Evolutionary conservation across 2,113 vertebrate species (phyloP), one percentile per base, ranked within the genome.

Genomic region (Xyrauchen texanus): DNA sequence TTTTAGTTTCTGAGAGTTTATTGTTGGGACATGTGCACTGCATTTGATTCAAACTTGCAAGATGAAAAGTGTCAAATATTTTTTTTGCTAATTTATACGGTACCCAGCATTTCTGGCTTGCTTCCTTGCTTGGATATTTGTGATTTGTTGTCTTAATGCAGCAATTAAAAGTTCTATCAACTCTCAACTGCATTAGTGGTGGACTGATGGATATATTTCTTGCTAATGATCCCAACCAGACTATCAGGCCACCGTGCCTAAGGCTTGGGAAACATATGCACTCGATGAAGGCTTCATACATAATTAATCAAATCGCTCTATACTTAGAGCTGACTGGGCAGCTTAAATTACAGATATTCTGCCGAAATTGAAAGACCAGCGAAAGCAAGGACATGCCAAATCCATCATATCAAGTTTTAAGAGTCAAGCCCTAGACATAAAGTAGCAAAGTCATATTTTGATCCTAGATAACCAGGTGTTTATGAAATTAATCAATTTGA

Each of bases 291-390:
- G 83, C 83, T 71, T 84, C 89, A 93, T 94, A 76, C 91, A 94
- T 94, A 87, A 92, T 93, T 94, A 90, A 94, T 91, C 64, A 87
- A 84, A 80, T 84, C 79, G 75, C 86, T 90, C 89, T 90, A 89
- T 90, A 90, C 88, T 87, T 85, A 87, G 89, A 87, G 85, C 85
- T 84, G 81, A 82, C 83, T 76, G 84, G 83, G 86, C 84, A 46
- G 90, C 91, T 94, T 91, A 79, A 86, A 83, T 93, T 93, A 89
- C 91, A 85, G 88, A 91, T 87, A 91, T 90, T 90, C 90, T 91
- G 90, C 92, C 89, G 88, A 91, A 91, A 92, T 88, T 60, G 84
- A 82, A 82, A 87, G 87, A 90, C 89, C 88, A 76, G 82, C 75
- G 44, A 2, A 71, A 42, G 67, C 77, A 85, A 68, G 78, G 79